phyloP scores from a whole-genome alignment of 1,140 invertebrate genomes.

The Papilio helenus region DNA sequence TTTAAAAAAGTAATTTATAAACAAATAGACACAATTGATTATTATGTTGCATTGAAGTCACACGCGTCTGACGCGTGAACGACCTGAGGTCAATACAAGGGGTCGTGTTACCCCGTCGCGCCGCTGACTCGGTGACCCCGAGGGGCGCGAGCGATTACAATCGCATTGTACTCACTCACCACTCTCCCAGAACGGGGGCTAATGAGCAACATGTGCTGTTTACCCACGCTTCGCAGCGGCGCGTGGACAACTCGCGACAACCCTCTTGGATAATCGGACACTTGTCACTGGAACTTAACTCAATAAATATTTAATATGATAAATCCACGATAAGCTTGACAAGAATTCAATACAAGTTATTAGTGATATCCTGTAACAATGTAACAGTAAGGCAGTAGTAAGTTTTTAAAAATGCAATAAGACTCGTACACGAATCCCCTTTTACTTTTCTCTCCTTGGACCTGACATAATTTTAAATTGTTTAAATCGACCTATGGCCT shows the following conservation, averaged over 20 bases:
- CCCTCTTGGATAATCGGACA: constrained; percentile 20
- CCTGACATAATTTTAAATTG: not conserved
- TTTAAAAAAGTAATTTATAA: constrained; percentile 32
- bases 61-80: constrained; percentile 55
- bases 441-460: not conserved
- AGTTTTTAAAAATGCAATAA: not conserved
- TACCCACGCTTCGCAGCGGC: constrained; percentile 61
- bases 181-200: constrained; percentile 53
- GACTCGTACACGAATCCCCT: constrained; percentile 28
- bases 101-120: constrained; percentile 56
- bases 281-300: constrained; percentile 42
- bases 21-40: not conserved
- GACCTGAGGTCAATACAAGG: constrained; percentile 44
- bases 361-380: not conserved
- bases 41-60: constrained; percentile 31
- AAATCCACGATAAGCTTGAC: constrained; percentile 19
- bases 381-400: not conserved
- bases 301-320: constrained; percentile 37
- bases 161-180: constrained; percentile 57
- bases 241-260: constrained; percentile 62
- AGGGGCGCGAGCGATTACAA: constrained; percentile 58
- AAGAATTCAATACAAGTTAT: not conserved
- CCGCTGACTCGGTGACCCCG: constrained; percentile 67
- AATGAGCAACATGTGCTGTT: constrained; percentile 66
- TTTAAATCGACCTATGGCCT: not conserved